Evolutionary conservation across 92 coral and sea anemone species (phyloP).

Genomic region (Actinostola sp.): DNA sequence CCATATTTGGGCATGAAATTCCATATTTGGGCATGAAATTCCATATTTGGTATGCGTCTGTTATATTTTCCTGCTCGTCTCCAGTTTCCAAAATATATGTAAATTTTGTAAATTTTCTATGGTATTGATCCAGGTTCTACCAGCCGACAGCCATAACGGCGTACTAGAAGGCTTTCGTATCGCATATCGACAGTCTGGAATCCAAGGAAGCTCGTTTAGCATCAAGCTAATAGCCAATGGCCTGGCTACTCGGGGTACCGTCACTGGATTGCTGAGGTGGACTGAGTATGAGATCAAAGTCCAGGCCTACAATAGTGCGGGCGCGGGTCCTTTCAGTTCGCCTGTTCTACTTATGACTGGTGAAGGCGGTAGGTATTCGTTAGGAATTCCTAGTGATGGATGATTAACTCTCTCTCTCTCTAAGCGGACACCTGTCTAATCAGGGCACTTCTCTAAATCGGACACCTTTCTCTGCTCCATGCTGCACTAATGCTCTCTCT

Average conservation of each 20-base stretch:
- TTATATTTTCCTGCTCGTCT: no score
- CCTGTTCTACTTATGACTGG: conserved; percentile 70
- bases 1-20: no score
- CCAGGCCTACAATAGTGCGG: conserved; percentile 85
- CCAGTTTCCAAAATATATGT: no score
- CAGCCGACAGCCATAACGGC: conserved; percentile 81
- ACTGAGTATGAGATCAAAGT: conserved; percentile 88
- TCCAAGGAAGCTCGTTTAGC: conserved; percentile 55
- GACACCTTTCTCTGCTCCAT: no score
- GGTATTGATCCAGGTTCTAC: conserved; percentile 60
- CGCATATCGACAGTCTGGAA: conserved; percentile 76
- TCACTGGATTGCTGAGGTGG: conserved; percentile 75
- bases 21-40: no score
- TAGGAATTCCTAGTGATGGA: neutral
- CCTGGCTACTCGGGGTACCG: conserved; percentile 61
- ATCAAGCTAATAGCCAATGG: conserved; percentile 58
- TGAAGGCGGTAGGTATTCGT: conserved; percentile 77
- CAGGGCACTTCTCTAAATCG: no score
- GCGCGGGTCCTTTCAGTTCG: conserved; percentile 75
- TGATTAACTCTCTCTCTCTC: neutral
- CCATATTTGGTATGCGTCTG: no score
- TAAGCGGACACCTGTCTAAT: no score
- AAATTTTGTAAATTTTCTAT: no score
- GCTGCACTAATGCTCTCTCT: no score
- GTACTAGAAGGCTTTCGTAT: conserved; percentile 80